A percentile compares a stretch with the other conserved stretches of the same genome.
These are phyloP conservation scores for Lomographa bimaculata DNA, from an alignment of 2,888 invertebrate genomes.

Conservation along the genomic window DNA sequence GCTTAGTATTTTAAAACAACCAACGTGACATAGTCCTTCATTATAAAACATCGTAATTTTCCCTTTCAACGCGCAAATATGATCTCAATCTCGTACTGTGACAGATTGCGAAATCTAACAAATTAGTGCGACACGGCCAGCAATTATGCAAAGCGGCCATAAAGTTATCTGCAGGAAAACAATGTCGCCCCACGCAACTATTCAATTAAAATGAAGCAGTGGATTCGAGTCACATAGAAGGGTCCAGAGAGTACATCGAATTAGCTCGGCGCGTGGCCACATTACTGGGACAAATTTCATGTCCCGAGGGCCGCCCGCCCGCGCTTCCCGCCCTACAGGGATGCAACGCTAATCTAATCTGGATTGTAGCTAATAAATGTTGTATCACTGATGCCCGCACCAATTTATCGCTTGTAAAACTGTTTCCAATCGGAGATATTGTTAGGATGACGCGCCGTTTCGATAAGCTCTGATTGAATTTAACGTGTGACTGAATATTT, in stretches of 20 bases:
- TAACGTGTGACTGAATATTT: slow-evolving; percentile 66
- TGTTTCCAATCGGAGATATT: slow-evolving; percentile 81
- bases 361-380: slow-evolving; percentile 83
- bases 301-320: slow-evolving; percentile 61
- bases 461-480: slow-evolving; percentile 73
- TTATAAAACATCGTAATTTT: slow-evolving; percentile 4
- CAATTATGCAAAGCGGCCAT: slow-evolving; percentile 79
- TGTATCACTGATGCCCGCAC: slow-evolving; percentile 71
- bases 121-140: slow-evolving; percentile 69
- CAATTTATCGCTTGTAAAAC: slow-evolving; percentile 83
- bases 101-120: slow-evolving; percentile 78
- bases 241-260: slow-evolving; percentile 66
- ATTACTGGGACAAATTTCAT: slow-evolving; percentile 79
- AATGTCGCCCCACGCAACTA: slow-evolving; percentile 73
- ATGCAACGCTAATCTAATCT: slow-evolving; percentile 83
- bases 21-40: too few relatives aligned
- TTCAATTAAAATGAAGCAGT: slow-evolving; percentile 81
- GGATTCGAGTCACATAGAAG: slow-evolving; percentile 79
- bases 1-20: too few relatives aligned
- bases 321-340: slow-evolving; percentile 46
- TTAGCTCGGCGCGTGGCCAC: slow-evolving; percentile 81
- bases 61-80: slow-evolving; percentile 38
- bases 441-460: slow-evolving; percentile 65
- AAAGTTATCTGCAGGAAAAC: slow-evolving; percentile 80
- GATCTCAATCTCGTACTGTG: slow-evolving; percentile 36